phyloP scores from a whole-genome alignment of 64 coral and sea anemone genomes.

The Orbicella faveolata region DNA sequence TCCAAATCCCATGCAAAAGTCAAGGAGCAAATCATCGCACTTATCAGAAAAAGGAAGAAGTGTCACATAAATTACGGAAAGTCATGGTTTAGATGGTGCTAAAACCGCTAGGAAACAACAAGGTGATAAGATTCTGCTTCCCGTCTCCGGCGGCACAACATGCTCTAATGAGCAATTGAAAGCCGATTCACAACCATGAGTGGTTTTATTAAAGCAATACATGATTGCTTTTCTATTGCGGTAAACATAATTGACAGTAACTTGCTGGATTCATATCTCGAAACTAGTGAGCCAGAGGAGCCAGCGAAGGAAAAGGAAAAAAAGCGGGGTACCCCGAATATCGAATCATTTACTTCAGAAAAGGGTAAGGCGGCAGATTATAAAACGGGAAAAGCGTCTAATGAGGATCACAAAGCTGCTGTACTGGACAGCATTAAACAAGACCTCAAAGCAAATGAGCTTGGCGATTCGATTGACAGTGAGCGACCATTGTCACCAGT shows the following conservation, averaged over 20 bases:
- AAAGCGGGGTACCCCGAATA: neutral
- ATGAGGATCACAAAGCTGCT: neutral
- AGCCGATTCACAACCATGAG: neutral
- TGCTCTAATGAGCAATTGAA: conserved; percentile 12
- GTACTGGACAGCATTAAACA: neutral
- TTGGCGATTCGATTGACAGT: too few species aligned
- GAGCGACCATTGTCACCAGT: too few species aligned
- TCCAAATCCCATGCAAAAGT: neutral
- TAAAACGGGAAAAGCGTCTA: neutral
- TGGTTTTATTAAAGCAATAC: too few species aligned
- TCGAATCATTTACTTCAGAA: neutral
- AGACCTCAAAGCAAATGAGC: too few species aligned
- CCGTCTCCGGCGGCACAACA: neutral
- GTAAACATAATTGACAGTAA: neutral
- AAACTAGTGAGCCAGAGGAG: neutral
- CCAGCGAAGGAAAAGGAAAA: neutral
- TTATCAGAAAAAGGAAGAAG: neutral
- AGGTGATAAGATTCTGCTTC: neutral
- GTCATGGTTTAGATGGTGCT: neutral
- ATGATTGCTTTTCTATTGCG: neutral
- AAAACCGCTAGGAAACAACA: neutral
- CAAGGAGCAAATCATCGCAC: neutral
- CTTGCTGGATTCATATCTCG: neutral
- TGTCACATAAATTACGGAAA: neutral
- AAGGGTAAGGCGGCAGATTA: neutral